A percentile compares a stretch with the other conserved stretches of the same genome.
Conservation (phyloP, 2,888 invertebrate species). For the Brenthis hecate region DNA sequence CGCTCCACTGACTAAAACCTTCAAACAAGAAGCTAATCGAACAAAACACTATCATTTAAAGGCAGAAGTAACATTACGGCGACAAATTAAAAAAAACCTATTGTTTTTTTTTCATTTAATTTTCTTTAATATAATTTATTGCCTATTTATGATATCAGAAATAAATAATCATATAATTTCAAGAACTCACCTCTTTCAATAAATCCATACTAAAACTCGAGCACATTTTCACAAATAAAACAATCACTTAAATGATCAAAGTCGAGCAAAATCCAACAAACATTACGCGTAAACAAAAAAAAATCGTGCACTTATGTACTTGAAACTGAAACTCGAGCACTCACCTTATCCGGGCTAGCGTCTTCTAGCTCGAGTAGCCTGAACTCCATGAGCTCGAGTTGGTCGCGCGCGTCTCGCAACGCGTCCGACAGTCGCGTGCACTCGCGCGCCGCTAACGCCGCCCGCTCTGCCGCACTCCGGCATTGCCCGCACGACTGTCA, state of each 20-base stretch:
- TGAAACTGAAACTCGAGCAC: constrained; percentile 12
- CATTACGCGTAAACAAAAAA: not conserved
- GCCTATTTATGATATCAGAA: too few relatives aligned
- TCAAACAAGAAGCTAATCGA: constrained; percentile 29
- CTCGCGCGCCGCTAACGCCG: constrained; percentile 71
- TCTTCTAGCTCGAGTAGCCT: constrained; percentile 89
- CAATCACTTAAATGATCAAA: not conserved
- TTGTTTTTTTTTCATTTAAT: not conserved
- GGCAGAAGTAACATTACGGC: constrained; percentile 8
- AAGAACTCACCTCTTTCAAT: not conserved
- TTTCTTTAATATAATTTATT: not conserved
- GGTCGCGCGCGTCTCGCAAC: constrained; percentile 88
- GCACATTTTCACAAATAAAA: not conserved
- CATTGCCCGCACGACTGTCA: constrained; percentile 75
- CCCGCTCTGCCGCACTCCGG: constrained; percentile 71
- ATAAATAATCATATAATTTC: not conserved
- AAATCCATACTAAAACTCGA: not conserved
- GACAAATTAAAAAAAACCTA: not conserved
- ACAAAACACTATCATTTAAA: constrained; percentile 29
- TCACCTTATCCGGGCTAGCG: constrained; percentile 78
- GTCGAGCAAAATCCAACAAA: not conserved
- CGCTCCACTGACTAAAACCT: constrained; percentile 32
- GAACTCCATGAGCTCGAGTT: constrained; percentile 91
- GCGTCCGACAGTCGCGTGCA: constrained; percentile 85
- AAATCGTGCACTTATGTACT: not conserved